Conservation (phyloP, 2,113 vertebrate species). For the Cariama cristata region DNA sequence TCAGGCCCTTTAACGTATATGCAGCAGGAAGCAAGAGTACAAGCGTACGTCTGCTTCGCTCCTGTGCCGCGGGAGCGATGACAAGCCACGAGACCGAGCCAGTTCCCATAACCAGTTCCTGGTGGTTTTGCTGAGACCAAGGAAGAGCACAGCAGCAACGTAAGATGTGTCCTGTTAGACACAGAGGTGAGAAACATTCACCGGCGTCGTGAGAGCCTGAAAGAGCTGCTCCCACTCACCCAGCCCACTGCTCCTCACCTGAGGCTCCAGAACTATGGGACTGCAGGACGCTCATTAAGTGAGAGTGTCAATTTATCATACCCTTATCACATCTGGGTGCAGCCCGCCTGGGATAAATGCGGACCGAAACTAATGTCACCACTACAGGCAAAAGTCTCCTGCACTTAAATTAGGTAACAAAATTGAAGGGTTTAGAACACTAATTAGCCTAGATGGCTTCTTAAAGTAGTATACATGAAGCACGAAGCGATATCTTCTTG, state of each 20-base stretch:
- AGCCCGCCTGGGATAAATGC: neutral
- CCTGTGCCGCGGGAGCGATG: neutral
- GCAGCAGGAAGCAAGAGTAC: neutral
- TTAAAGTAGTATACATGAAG: neutral
- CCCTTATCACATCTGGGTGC: neutral
- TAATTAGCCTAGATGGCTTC: neutral
- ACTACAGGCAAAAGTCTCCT: neutral
- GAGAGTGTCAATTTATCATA: neutral
- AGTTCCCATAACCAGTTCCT: neutral
- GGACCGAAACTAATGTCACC: neutral
- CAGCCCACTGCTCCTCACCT: neutral
- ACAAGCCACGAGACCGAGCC: neutral
- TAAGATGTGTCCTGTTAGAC: neutral
- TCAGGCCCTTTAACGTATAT: neutral
- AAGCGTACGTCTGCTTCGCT: fast-evolving
- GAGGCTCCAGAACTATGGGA: neutral
- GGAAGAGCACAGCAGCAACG: neutral
- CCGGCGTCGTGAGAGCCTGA: neutral
- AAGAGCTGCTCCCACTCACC: neutral
- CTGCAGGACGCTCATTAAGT: neutral
- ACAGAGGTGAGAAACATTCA: neutral
- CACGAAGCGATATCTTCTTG: neutral
- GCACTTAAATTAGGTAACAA: neutral
- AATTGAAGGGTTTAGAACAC: neutral
- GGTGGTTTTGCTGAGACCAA: neutral